Evolutionary conservation across 2,888 invertebrate species (phyloP).

Genomic region (Cactoblastis cactorum): DNA sequence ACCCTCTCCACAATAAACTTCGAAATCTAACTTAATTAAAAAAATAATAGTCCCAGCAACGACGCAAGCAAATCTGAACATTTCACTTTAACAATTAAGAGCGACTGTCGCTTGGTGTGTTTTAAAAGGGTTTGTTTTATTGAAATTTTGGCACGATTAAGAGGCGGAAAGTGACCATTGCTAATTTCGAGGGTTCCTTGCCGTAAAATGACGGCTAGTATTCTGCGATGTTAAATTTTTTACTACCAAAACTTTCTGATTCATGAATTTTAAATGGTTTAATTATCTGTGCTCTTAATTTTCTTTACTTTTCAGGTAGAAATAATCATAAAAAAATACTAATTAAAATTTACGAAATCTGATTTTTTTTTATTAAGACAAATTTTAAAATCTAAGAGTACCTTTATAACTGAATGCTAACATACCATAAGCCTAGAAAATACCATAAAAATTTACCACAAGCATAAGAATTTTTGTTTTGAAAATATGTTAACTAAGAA

Average conservation of each 20-base stretch:
- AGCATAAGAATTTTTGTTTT: too few species aligned
- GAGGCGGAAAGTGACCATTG: conserved; percentile 58
- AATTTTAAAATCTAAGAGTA: too few species aligned
- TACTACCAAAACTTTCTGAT: conserved; percentile 29
- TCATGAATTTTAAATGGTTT: conserved; percentile 16
- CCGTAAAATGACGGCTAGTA: conserved; percentile 37
- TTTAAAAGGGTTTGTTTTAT: conserved; percentile 22
- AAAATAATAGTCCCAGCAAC: neutral
- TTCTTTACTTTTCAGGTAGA: neutral
- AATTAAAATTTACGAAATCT: too few species aligned
- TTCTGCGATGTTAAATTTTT: conserved; percentile 33
- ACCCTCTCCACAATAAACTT: conserved; percentile 12
- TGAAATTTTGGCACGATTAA: conserved; percentile 49
- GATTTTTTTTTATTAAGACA: too few species aligned
- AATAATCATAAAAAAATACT: neutral
- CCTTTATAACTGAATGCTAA: too few species aligned
- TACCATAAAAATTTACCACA: too few species aligned
- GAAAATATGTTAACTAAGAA: too few species aligned
- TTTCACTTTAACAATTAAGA: conserved; percentile 3
- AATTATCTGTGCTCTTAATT: neutral
- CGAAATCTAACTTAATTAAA: neutral
- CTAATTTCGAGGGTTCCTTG: conserved; percentile 56
- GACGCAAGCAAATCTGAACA: neutral
- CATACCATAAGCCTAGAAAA: too few species aligned
- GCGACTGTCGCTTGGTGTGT: conserved; percentile 10